phyloP scores from a whole-genome alignment of 2,113 vertebrate genomes.

The Azemiops feae region DNA sequence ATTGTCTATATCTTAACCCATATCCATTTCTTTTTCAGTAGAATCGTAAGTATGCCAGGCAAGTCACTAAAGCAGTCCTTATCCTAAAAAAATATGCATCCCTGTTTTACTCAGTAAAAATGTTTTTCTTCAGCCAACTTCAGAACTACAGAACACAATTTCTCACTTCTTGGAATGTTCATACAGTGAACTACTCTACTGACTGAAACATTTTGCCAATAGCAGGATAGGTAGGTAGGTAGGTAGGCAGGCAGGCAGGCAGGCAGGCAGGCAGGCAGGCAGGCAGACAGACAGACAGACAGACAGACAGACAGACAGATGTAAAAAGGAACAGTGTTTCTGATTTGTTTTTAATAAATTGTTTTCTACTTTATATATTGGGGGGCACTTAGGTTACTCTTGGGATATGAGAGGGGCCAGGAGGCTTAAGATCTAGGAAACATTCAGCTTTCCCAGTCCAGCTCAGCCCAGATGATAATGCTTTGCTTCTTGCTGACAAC shows the following conservation, averaged over 20 bases:
- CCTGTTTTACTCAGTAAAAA: not conserved
- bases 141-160: not conserved
- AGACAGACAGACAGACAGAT: not conserved
- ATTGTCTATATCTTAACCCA: not conserved
- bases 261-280: too few relatives aligned
- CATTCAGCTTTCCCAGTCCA: not conserved
- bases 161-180: not conserved
- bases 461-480: not conserved
- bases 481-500: not conserved
- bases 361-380: not conserved
- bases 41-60: not conserved
- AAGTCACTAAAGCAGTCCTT: not conserved
- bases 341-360: not conserved
- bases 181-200: too few relatives aligned
- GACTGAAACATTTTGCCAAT: not conserved
- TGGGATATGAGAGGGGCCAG: not conserved
- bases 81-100: not conserved
- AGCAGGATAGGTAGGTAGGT: not conserved
- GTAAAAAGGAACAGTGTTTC: not conserved
- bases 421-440: not conserved
- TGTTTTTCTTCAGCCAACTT: not conserved
- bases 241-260: too few relatives aligned
- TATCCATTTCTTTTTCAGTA: not conserved
- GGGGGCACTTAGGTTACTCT: not conserved
- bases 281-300: too few relatives aligned